Evolutionary conservation across 2,113 vertebrate species (phyloP).

Genomic region (Leucoraja erinaceus): DNA sequence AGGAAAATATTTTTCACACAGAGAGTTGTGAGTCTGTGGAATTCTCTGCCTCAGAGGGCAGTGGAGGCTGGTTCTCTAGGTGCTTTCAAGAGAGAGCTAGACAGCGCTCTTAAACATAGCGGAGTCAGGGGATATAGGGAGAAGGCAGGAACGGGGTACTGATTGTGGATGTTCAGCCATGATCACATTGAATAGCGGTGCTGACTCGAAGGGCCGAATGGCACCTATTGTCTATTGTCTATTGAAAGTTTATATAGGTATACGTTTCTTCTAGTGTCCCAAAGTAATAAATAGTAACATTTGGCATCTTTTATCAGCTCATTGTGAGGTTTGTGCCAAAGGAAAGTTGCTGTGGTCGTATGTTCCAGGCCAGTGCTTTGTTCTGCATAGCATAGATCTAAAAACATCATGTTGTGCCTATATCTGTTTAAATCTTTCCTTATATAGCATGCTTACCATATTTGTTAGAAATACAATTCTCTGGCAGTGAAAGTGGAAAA

Average conservation of each 20-base stretch:
- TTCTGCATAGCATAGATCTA: not conserved
- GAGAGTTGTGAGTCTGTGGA: too few relatives aligned
- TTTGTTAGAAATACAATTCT: not conserved
- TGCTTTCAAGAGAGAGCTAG: too few relatives aligned
- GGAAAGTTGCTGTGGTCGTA: not conserved
- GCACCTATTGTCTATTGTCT: too few relatives aligned
- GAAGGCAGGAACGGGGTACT: too few relatives aligned
- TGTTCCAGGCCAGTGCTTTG: not conserved
- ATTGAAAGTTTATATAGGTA: not conserved
- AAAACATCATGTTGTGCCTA: not conserved
- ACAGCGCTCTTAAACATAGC: too few relatives aligned
- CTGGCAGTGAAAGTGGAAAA: not conserved
- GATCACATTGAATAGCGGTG: too few relatives aligned
- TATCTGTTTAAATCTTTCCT: not conserved
- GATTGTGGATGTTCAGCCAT: too few relatives aligned
- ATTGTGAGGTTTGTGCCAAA: not conserved
- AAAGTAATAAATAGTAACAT: not conserved
- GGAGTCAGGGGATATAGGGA: too few relatives aligned
- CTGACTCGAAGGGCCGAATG: too few relatives aligned
- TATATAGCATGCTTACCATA: not conserved
- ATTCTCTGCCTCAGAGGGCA: too few relatives aligned
- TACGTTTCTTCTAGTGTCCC: not conserved
- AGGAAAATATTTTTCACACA: too few relatives aligned
- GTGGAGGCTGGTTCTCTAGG: too few relatives aligned
- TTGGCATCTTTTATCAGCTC: not conserved